These are phyloP conservation scores for Phenganax marumi DNA, from an alignment of 92 coral and sea anemone genomes.

Conservation along the genomic window DNA sequence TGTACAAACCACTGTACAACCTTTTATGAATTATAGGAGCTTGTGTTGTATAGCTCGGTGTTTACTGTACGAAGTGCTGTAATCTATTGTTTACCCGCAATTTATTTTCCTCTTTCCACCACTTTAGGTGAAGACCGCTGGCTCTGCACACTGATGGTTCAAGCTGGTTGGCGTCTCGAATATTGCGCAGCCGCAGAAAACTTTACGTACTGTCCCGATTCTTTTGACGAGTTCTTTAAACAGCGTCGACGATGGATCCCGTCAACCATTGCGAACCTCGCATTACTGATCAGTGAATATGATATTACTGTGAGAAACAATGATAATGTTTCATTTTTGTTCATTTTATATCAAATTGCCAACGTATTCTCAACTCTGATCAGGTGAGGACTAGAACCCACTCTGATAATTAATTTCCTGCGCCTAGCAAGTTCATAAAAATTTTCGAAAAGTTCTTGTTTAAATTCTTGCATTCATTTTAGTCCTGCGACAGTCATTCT, in stretches of 20 bases:
- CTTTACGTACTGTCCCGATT: conserved; percentile 90
- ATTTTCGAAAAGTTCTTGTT: neutral
- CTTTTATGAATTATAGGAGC: too few species aligned
- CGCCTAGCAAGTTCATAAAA: neutral
- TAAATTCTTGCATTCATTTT: neutral
- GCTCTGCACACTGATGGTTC: conserved; percentile 98
- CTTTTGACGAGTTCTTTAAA: conserved; percentile 88
- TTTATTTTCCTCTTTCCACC: neutral
- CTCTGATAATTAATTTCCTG: too few species aligned
- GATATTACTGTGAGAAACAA: conserved; percentile 68
- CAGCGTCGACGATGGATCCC: conserved; percentile 99
- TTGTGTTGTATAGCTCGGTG: too few species aligned
- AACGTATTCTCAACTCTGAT: conserved; percentile 76
- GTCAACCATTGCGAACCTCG: conserved; percentile 86
- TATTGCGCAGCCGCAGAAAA: conserved; percentile 98
- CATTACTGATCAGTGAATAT: conserved; percentile 77
- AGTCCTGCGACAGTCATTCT: conserved; percentile 95
- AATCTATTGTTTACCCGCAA: too few species aligned
- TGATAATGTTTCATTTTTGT: conserved; percentile 67
- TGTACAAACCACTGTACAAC: neutral
- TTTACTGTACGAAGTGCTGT: too few species aligned
- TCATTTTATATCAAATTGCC: conserved; percentile 82
- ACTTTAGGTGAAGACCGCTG: conserved; percentile 94
- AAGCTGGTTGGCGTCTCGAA: conserved; percentile 90
- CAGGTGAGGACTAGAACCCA: conserved; percentile 51